phyloP scores from a whole-genome alignment of 2,113 vertebrate species.

The Hippocampus zosterae region DNA sequence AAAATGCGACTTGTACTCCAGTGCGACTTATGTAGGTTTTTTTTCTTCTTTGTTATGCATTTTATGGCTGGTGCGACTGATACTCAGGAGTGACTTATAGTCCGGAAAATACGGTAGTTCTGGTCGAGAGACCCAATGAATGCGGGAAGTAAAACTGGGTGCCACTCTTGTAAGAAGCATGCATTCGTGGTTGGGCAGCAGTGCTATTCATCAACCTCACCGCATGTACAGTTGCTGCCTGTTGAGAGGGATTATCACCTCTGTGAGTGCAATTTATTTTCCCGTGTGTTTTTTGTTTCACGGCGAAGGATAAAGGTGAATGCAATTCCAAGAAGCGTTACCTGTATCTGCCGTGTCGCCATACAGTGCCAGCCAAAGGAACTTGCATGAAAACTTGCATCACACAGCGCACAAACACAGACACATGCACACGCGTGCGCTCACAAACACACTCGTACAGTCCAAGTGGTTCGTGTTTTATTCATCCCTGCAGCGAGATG shows the following conservation, averaged over 20 bases:
- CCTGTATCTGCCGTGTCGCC: constrained; percentile 34
- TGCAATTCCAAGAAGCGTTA: constrained; percentile 19
- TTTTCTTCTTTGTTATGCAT: no score
- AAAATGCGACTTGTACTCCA: no score
- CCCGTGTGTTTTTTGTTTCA: constrained; percentile 12
- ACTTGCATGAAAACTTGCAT: constrained; percentile 66
- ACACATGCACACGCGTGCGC: constrained; percentile 16
- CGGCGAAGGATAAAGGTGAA: constrained; percentile 34
- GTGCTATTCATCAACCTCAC: no score
- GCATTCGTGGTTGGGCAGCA: no score
- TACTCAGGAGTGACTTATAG: no score
- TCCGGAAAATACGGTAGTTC: no score
- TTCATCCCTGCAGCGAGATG: constrained; percentile 70
- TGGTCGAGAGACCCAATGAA: no score
- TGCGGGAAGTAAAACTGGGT: no score
- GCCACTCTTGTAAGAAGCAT: no score
- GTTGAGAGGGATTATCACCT: constrained; percentile 15
- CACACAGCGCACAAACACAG: not conserved
- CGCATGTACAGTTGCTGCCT: not conserved
- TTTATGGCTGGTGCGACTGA: no score
- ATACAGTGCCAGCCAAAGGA: constrained; percentile 40
- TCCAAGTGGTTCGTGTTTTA: constrained; percentile 72
- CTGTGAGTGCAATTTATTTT: constrained; percentile 10
- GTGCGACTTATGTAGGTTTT: no score
- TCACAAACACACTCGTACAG: constrained; percentile 11